Evolutionary conservation across 23 tunicate genomes (phyloP), one percentile per base, ranked within the genome.

Genomic region (Trididemnum miniatum): DNA sequence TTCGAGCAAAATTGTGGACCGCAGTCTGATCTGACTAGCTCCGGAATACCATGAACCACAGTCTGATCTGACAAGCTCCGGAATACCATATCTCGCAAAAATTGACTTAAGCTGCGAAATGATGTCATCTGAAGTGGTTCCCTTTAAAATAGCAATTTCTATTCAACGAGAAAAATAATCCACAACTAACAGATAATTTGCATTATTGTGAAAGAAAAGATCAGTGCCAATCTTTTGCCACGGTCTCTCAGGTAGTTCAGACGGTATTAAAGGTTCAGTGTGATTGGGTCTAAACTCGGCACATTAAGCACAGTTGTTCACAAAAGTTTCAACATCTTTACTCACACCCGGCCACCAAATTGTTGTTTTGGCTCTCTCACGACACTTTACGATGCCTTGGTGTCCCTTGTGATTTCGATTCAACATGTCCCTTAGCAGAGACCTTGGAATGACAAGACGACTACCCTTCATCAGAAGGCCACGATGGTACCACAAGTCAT

Each of bases 91-190:
- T 20, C 54, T 36, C 0, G 78, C 60, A 12, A 82, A 82, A 2
- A 71, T 71, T 31, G 60, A 71, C 35, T 71, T 82, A 49, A 82
- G 62, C 22, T 71, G 76, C 25, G 2, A 32, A 23, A 71, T 82
- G 22, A 69, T 69, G 62, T 71, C 50, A 18, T 30, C 79, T 4
- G 86, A 28, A 15, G 86, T 66, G 0, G 78, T 44, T 20, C 79
- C 71, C 1, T 33, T 30, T 20, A 75, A 33, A 9, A 65, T 49
- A 4, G 66, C 82, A 34, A 71, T 51, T 51, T 82, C 86, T 31
- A 51, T 51, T 28, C 36, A 82, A 29, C 76, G 71, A 9, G 79
- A 82, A 82, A 82, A 71, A 60, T 82, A 69, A 35, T 71, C 71
- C 2, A 80, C 84, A 37, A 82, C 71, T 22, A 71, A 33, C 32